Percentiles rank a stretch among this genome's conserved stretches.
These are phyloP conservation scores for Tetrax tetrax DNA, from an alignment of 2,113 vertebrate genomes.

Conservation along the genomic window DNA sequence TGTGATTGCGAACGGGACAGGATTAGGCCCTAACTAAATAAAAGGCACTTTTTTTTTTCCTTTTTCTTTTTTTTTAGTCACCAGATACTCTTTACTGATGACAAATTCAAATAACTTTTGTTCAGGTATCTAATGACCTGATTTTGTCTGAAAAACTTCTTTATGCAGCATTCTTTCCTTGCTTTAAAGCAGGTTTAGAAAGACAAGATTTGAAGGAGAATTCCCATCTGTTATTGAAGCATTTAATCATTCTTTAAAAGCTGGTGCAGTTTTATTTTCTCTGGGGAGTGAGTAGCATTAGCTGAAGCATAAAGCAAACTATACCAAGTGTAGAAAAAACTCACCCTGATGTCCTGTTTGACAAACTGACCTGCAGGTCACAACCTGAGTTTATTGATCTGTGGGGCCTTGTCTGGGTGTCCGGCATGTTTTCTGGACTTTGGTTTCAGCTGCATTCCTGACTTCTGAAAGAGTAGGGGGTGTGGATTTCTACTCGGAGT, in stretches of 20 bases:
- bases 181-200: not conserved
- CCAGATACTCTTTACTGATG: not conserved
- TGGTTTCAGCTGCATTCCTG: constrained; percentile 82
- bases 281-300: constrained; percentile 39
- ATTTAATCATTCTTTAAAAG: constrained; percentile 57
- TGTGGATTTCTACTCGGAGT: constrained; percentile 76
- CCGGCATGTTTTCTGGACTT: constrained; percentile 80
- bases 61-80: not conserved
- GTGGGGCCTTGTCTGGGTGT: constrained; percentile 70
- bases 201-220: constrained; percentile 24
- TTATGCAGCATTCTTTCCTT: not conserved
- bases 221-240: constrained; percentile 44
- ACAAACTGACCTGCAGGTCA: constrained; percentile 75
- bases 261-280: constrained; percentile 66
- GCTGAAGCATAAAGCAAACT: constrained; percentile 72
- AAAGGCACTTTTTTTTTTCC: not conserved
- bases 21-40: constrained; percentile 43
- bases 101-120: not conserved
- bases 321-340: constrained; percentile 64
- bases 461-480: constrained; percentile 77
- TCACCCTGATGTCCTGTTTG: constrained; percentile 70
- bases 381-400: constrained; percentile 78
- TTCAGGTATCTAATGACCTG: not conserved
- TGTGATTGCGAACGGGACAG: constrained; percentile 27
- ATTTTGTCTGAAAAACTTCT: not conserved